These are phyloP conservation scores for Brachionus koreanus DNA, from an alignment of 1,140 invertebrate species.

Conservation along the genomic window DNA sequence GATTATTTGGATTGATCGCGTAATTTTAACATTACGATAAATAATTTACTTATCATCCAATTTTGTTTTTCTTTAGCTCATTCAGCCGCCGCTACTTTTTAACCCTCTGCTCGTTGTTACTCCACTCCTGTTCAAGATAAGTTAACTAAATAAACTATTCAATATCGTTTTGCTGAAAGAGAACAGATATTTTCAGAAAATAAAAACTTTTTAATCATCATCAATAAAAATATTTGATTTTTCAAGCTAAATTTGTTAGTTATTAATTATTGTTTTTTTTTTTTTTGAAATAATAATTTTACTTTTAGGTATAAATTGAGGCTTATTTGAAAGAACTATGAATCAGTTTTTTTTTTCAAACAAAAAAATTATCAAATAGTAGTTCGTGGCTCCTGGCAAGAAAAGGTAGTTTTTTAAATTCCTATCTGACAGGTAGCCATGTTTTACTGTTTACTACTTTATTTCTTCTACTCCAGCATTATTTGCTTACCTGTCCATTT, in stretches of 20 bases:
- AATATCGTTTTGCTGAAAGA: constrained; percentile 15
- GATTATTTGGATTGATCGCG: neutral
- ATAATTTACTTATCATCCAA: constrained; percentile 17
- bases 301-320: neutral
- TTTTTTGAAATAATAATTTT: too few relatives aligned
- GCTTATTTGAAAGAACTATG: neutral
- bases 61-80: neutral
- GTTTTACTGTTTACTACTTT: neutral
- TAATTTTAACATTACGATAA: neutral
- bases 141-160: constrained; percentile 29
- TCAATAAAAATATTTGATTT: constrained; percentile 8
- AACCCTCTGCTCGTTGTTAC: neutral
- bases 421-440: constrained; percentile 43
- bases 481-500: too few relatives aligned
- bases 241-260: constrained; percentile 29
- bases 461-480: too few relatives aligned
- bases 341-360: neutral
- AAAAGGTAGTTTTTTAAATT: constrained; percentile 13
- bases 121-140: neutral
- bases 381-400: neutral
- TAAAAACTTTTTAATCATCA: neutral
- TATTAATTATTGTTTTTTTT: constrained; percentile 25
- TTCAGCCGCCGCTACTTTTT: neutral
- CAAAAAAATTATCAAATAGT: neutral
- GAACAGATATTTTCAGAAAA: neutral